Evolutionary conservation across 2,888 invertebrate species (phyloP), one percentile per base, ranked within the genome.

Genomic region (Dolichomitus sp.): DNA sequence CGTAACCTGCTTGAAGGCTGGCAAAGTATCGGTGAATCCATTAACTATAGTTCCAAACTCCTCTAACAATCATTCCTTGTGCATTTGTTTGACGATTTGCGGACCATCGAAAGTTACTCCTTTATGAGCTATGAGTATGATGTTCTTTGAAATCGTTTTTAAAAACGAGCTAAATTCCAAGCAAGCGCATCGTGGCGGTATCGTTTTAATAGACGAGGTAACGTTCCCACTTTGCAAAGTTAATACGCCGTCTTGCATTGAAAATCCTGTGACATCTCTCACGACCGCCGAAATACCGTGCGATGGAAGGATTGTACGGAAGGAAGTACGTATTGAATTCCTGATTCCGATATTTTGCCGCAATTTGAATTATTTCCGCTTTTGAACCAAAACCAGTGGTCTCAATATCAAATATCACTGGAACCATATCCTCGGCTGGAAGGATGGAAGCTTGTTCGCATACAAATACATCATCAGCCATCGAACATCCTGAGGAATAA

Each of bases 381-480:
- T 40, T 19, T 6, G 19, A 12, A 23, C 61, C 70, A 33, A 77
- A 70, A 17, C 77, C 77, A 23, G 77, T 69, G 33, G 70, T 61
- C 30, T 77, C 77, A 12, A 77, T 61, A 69, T 70, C 77, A n/a
- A 77, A 70, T 27, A 77, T 17, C 14, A 73, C 23, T 17, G 70
- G 14, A 45, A 30, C 63, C 63, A 63, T 74, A 37, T 73, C 61
- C 30, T 63, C 52, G 7, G 50, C 63, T 63, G 73, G 52, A 74
- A 61, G 19, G 33, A 74, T 33, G 45, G 63, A 33, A 14, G 33
- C 17, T 74, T 74, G 40, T 33, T 50, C 19, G 30, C 57, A 27
- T 63, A 30, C 63, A 23, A 63, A 37, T 40, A 63, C 61, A n/a
- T 74, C 70, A 17, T 57, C 57, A 37, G 42, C 19, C 19, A 68